Percentiles rank a stretch among this genome's conserved stretches.
phyloP scores from a whole-genome alignment of 2,797 vertebrate species.

The Leptodactylus fallax region DNA sequence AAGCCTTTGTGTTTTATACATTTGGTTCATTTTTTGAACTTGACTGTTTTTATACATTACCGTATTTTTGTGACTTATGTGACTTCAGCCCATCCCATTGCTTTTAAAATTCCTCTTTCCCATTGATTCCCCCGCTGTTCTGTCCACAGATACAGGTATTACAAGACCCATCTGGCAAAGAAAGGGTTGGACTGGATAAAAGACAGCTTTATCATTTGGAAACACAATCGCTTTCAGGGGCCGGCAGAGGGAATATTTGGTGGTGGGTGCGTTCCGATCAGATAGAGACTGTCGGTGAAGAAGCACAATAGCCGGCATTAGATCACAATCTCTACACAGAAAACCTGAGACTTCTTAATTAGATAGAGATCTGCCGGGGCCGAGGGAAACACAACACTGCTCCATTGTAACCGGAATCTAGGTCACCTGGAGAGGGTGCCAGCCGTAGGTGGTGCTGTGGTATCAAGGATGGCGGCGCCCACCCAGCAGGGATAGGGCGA shows the following conservation, averaged over 20 bases:
- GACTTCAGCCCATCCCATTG: no score
- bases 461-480: background rate
- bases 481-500: no score
- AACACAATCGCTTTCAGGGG: conserved; percentile 38
- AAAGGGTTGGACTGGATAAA: conserved; percentile 14
- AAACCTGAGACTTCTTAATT: conserved; percentile 60
- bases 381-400: conserved; percentile 51
- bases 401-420: conserved; percentile 51
- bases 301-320: conserved; percentile 47
- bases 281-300: conserved; percentile 22
- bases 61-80: no score
- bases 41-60: no score
- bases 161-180: background rate
- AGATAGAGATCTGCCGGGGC: conserved; percentile 50
- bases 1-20: no score
- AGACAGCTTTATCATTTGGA: conserved; percentile 41
- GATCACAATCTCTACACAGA: conserved; percentile 54
- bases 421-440: conserved; percentile 40
- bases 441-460: conserved; percentile 43
- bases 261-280: conserved; percentile 44
- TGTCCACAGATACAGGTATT: background rate
- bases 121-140: background rate
- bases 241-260: background rate
- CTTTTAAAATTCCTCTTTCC: no score
- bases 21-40: no score